Conservation (phyloP, 2,113 vertebrate species). For the Coryphaenoides rupestris region DNA sequence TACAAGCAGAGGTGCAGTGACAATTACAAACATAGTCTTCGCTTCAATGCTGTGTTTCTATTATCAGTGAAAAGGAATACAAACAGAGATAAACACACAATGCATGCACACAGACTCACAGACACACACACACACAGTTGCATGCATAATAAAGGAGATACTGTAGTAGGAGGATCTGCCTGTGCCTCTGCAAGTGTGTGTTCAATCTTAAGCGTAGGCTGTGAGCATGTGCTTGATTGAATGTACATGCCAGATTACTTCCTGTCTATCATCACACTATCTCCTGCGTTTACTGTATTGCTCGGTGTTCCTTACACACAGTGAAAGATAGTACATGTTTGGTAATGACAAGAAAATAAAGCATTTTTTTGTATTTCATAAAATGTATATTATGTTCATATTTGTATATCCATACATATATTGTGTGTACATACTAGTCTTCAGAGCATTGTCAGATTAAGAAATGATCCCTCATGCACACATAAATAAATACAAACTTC, state of each 20-base stretch:
- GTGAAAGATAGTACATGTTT: background rate
- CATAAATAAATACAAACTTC: background rate
- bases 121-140: too few species aligned
- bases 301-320: background rate
- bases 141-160: too few species aligned
- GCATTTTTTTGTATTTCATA: too few species aligned
- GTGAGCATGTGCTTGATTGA: too few species aligned
- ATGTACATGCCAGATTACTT: background rate
- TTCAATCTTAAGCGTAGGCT: too few species aligned
- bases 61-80: too few species aligned
- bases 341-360: too few species aligned
- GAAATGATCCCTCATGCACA: background rate
- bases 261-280: background rate
- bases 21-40: background rate
- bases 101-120: too few species aligned
- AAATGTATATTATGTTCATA: too few species aligned
- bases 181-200: too few species aligned
- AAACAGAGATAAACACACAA: background rate
- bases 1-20: conserved; percentile 22
- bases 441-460: background rate
- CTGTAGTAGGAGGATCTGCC: too few species aligned
- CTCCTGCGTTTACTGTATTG: background rate
- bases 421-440: background rate
- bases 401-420: too few species aligned
- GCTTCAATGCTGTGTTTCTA: conserved; percentile 38